Evolutionary conservation across 2,888 invertebrate species (phyloP).

Genomic region (Oxycera nigricornis): DNA sequence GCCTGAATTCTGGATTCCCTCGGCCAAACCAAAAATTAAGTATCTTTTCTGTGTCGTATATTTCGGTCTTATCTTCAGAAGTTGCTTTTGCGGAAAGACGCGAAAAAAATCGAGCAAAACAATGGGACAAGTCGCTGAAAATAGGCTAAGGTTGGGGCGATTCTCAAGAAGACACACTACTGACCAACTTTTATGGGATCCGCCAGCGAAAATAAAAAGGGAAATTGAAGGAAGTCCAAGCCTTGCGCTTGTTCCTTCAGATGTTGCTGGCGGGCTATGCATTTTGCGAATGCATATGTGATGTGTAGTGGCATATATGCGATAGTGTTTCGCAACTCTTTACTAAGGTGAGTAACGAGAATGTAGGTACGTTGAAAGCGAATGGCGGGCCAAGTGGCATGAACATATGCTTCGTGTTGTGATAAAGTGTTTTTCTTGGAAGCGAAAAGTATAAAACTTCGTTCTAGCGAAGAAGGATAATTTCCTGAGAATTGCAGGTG

Average conservation of each 20-base stretch:
- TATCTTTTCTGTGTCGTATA: conserved; percentile 31
- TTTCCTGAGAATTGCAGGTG: conserved; percentile 33
- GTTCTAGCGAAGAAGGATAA: conserved; percentile 28
- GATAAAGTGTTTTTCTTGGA: conserved; percentile 37
- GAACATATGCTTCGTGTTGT: conserved; percentile 29
- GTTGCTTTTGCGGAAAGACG: not conserved
- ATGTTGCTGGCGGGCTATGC: not conserved
- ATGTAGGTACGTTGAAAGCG: not conserved
- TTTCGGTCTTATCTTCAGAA: conserved; percentile 28
- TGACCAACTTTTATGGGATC: conserved; percentile 39
- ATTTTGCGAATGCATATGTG: not conserved
- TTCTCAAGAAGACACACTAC: conserved; percentile 35
- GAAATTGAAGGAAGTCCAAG: conserved; percentile 25
- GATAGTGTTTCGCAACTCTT: not conserved
- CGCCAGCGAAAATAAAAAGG: conserved; percentile 12
- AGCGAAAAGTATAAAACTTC: conserved; percentile 26
- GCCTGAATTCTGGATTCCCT: not conserved
- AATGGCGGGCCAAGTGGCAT: not conserved
- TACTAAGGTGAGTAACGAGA: conserved; percentile 17
- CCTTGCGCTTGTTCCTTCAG: not conserved
- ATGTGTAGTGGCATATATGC: not conserved
- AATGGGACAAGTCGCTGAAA: conserved; percentile 16
- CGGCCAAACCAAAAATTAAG: conserved; percentile 28
- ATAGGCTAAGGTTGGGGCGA: conserved; percentile 38
- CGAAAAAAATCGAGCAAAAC: conserved; percentile 9